Percentiles rank a stretch among this genome's conserved stretches.
Evolutionary conservation across 2,113 vertebrate genomes (phyloP).

Genomic region (Nerophis ophidion): DNA sequence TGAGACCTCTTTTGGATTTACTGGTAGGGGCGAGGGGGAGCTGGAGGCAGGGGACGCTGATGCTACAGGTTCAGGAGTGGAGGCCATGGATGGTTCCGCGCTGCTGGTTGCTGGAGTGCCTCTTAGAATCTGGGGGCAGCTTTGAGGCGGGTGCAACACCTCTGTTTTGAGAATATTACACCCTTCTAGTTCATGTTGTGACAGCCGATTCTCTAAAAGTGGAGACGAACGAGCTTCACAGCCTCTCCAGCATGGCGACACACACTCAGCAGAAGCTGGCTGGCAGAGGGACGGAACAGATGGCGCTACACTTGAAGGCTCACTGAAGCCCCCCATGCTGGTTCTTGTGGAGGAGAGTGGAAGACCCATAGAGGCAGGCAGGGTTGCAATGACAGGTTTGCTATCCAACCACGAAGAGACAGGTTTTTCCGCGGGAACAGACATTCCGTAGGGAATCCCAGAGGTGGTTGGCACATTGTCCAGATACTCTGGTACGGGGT

Average conservation of each 20-base stretch:
- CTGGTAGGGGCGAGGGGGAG: constrained; percentile 67
- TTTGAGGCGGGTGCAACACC: constrained; percentile 69
- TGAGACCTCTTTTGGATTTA: constrained; percentile 77
- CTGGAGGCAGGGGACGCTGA: constrained; percentile 66
- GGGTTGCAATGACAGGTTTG: constrained; percentile 81
- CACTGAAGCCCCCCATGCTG: constrained; percentile 68
- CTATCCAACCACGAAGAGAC: constrained; percentile 90
- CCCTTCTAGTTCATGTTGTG: constrained; percentile 48
- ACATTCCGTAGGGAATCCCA: constrained; percentile 96
- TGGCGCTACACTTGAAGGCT: constrained; percentile 82
- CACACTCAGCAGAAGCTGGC: constrained; percentile 81
- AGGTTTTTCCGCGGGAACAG: constrained; percentile 86
- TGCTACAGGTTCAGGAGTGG: constrained; percentile 60
- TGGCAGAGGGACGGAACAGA: constrained; percentile 82
- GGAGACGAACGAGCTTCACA: constrained; percentile 65
- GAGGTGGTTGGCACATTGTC: constrained; percentile 95
- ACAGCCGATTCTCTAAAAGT: constrained; percentile 71
- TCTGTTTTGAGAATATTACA: constrained; percentile 73
- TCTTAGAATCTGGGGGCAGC: constrained; percentile 51
- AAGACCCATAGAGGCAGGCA: constrained; percentile 77
- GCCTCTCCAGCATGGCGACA: constrained; percentile 77
- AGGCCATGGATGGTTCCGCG: constrained; percentile 24
- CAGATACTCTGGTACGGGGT: constrained; percentile 96
- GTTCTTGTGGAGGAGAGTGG: constrained; percentile 81
- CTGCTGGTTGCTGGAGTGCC: constrained; percentile 43